These are phyloP conservation scores for Gisinianus flammeolus DNA, from an alignment of 2,888 invertebrate genomes.

Conservation along the genomic window DNA sequence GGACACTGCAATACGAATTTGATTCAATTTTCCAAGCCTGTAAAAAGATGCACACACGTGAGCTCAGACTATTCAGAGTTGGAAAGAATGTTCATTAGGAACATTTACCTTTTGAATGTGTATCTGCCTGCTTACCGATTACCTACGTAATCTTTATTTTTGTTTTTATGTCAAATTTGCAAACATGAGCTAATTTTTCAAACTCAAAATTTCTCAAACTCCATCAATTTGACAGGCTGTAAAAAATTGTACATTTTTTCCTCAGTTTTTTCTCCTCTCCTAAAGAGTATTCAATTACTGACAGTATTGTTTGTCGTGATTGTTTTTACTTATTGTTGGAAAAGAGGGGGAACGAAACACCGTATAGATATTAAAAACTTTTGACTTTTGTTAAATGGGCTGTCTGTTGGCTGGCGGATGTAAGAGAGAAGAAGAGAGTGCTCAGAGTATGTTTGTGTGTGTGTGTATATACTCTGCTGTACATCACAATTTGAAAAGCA, in stretches of 20 bases:
- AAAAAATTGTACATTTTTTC: background rate
- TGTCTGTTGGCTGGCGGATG: background rate
- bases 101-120: background rate
- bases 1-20: background rate
- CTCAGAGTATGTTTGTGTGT: too few species aligned
- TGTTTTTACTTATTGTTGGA: background rate
- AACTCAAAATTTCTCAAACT: conserved; percentile 4
- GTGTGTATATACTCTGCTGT: background rate
- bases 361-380: conserved; percentile 11
- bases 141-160: too few species aligned
- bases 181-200: background rate
- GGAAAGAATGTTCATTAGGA: too few species aligned
- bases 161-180: too few species aligned
- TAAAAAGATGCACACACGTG: too few species aligned
- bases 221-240: conserved; percentile 3
- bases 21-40: background rate
- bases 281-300: conserved; percentile 27
- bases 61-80: too few species aligned
- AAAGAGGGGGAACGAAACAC: background rate
- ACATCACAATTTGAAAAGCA: too few species aligned
- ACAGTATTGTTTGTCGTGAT: background rate
- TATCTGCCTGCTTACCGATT: background rate
- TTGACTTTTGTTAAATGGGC: conserved; percentile 37
- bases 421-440: too few species aligned
- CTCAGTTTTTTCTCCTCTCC: too few species aligned